Evolutionary conservation across 2,888 invertebrate species (phyloP).

Genomic region (Drosophila diplacantha): DNA sequence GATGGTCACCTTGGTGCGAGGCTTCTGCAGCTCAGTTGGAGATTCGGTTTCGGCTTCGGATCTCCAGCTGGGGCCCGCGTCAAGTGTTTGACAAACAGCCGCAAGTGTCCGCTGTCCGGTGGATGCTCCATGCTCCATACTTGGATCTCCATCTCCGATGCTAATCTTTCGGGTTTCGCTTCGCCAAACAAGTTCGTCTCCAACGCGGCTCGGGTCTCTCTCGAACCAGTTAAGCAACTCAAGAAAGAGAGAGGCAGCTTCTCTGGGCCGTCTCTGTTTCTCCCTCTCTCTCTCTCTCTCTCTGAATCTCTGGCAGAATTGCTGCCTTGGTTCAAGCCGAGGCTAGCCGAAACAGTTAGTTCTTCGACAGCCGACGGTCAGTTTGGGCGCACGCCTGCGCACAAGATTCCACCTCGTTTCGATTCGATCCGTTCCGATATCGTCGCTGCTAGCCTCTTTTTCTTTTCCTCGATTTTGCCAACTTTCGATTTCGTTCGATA

Average conservation of each 20-base stretch:
- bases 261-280: constrained; percentile 10
- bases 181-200: constrained; percentile 38
- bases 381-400: constrained; percentile 77
- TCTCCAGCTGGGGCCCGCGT: constrained; percentile 33
- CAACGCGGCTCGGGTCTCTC: constrained; percentile 25
- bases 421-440: constrained; percentile 11
- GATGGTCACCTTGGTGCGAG: constrained; percentile 28
- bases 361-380: constrained; percentile 76
- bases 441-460: constrained; percentile 15
- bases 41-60: constrained; percentile 5
- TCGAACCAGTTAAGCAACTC: constrained; percentile 56
- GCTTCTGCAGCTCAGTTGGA: constrained; percentile 5
- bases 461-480: constrained; percentile 44
- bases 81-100: constrained; percentile 64
- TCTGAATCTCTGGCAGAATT: constrained; percentile 23
- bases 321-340: constrained; percentile 59
- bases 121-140: constrained; percentile 14
- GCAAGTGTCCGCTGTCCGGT: constrained; percentile 27
- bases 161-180: constrained; percentile 34
- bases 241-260: neutral
- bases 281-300: constrained; percentile 7
- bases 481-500: constrained; percentile 71
- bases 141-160: constrained; percentile 28
- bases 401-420: constrained; percentile 37
- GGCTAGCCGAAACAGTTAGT: constrained; percentile 69